Evolutionary conservation across 2,888 invertebrate genomes (phyloP).

Genomic region (Idaea aversata): DNA sequence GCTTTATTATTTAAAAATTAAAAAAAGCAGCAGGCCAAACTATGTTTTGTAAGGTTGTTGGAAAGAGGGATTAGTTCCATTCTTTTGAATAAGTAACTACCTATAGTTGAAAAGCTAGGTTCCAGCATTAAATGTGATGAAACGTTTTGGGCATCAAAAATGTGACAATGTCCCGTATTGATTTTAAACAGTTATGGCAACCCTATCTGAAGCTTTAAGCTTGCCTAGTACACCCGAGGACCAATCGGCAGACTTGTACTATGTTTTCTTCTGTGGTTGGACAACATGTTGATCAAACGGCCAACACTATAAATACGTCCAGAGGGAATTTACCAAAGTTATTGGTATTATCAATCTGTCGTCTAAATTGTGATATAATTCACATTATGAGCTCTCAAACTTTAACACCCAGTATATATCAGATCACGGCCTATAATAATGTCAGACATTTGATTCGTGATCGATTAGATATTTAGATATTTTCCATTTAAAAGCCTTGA

Average conservation of each 20-base stretch:
- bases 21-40: no score
- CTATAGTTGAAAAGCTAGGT: no score
- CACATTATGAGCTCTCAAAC: neutral
- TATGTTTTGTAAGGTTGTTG: no score
- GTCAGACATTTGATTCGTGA: neutral
- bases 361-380: neutral
- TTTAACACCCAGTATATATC: neutral
- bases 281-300: slow-evolving; percentile 26
- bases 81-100: no score
- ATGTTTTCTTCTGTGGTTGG: slow-evolving; percentile 41
- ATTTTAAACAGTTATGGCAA: slow-evolving; percentile 16
- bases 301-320: neutral
- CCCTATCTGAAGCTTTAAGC: slow-evolving; percentile 35
- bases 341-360: neutral
- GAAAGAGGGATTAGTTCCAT: no score
- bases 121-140: no score
- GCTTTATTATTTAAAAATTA: no score
- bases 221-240: slow-evolving; percentile 64
- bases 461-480: neutral
- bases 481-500: neutral
- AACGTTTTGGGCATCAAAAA: no score
- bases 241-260: slow-evolving; percentile 70
- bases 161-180: no score
- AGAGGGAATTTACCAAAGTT: neutral
- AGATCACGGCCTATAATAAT: neutral